Percentiles rank a stretch among this genome's conserved stretches.
Evolutionary conservation across 2,888 invertebrate species (phyloP).

Genomic region (Dasypogon diadema): DNA sequence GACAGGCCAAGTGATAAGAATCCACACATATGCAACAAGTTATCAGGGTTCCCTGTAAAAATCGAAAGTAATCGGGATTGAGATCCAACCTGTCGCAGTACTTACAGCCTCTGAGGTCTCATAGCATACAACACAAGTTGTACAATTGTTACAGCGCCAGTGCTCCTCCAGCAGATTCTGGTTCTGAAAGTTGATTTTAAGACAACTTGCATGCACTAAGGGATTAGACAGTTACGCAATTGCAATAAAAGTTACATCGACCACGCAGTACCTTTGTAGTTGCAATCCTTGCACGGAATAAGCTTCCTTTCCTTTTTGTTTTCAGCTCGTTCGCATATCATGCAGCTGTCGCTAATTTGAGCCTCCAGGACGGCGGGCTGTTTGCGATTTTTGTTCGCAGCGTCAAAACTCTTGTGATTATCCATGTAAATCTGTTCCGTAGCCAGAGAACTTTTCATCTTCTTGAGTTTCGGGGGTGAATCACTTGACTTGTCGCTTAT

Average conservation of each 20-base stretch:
- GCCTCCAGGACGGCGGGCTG: not conserved
- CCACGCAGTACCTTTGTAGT: slow-evolving; percentile 49
- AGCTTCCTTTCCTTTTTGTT: slow-evolving; percentile 37
- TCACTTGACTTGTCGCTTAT: slow-evolving; percentile 8
- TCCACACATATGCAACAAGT: slow-evolving; percentile 88
- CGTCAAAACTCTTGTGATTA: not conserved
- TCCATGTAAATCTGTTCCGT: not conserved
- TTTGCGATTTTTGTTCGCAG: not conserved
- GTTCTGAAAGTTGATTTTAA: slow-evolving; percentile 77
- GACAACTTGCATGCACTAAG: slow-evolving; percentile 77
- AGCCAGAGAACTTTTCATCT: not conserved
- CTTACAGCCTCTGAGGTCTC: slow-evolving; percentile 82
- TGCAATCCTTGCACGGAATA: slow-evolving; percentile 52
- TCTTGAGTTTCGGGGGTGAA: slow-evolving; percentile 2
- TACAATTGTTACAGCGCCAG: slow-evolving; percentile 93
- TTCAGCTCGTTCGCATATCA: slow-evolving; percentile 53
- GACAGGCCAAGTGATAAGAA: slow-evolving; percentile 86
- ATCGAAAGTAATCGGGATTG: too few relatives aligned
- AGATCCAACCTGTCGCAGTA: too few relatives aligned
- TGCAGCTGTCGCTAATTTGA: slow-evolving; percentile 49
- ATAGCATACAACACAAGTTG: slow-evolving; percentile 85
- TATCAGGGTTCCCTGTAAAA: slow-evolving; percentile 75
- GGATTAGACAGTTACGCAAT: not conserved
- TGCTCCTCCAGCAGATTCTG: slow-evolving; percentile 69
- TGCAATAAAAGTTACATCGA: not conserved